Conservation (phyloP, 2,113 vertebrate species). For the Pheucticus melanocephalus region DNA sequence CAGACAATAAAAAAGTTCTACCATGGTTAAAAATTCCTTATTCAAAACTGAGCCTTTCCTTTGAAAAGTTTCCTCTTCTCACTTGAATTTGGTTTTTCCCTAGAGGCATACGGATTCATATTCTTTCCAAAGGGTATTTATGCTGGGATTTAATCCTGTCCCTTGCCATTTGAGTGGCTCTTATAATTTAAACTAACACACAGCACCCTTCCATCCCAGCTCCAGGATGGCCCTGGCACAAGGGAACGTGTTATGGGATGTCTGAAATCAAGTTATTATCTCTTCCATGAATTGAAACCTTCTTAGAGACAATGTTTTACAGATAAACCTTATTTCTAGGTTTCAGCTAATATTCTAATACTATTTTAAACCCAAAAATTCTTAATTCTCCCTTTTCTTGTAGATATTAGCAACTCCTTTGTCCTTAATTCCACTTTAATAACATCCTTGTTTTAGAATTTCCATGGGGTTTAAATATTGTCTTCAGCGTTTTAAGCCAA, state of each 20-base stretch:
- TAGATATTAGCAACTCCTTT: conserved; percentile 21
- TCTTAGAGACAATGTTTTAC: not conserved
- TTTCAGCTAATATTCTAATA: conserved; percentile 37
- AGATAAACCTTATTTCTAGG: conserved; percentile 16
- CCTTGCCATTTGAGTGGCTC: not conserved
- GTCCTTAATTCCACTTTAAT: conserved; percentile 48
- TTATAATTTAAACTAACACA: not conserved
- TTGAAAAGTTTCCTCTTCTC: not conserved
- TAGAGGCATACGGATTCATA: not conserved
- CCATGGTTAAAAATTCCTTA: not conserved
- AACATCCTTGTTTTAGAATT: conserved; percentile 41
- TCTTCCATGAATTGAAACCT: not conserved
- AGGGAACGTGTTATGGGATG: fast-evolving
- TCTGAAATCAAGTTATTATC: not conserved
- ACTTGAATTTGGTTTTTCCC: not conserved
- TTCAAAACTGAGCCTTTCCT: not conserved
- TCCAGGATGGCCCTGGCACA: not conserved
- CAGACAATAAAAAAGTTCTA: not conserved
- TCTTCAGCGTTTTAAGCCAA: not conserved
- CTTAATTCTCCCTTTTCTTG: conserved; percentile 42
- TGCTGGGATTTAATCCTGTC: not conserved
- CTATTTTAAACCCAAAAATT: conserved; percentile 19
- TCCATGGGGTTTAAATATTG: conserved; percentile 45
- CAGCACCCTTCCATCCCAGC: not conserved
- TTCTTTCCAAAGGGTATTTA: not conserved